Conservation (phyloP, 2,797 vertebrate species). For the Gorsachius magnificus region DNA sequence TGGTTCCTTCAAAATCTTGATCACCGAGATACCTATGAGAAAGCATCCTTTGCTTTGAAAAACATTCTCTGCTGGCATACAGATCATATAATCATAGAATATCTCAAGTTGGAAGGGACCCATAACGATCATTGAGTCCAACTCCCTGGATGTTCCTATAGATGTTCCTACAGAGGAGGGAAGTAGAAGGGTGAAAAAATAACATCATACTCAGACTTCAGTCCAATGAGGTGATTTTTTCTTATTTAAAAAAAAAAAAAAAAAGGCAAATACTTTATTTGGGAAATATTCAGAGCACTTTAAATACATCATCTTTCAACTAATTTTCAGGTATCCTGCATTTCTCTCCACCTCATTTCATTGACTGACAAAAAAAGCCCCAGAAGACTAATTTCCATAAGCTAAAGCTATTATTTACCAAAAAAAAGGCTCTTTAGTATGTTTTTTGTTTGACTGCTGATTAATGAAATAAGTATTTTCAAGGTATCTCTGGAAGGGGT, state of each 20-base stretch:
- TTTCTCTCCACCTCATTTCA: not conserved
- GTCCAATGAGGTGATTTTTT: not conserved
- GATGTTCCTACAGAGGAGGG: not conserved
- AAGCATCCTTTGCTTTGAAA: not conserved
- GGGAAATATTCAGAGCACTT: not conserved
- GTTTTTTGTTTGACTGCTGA: not conserved
- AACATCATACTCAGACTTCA: not conserved
- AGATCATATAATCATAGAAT: not conserved
- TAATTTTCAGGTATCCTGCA: not conserved
- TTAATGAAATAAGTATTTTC: not conserved
- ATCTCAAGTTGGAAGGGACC: not conserved
- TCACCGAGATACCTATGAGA: not conserved
- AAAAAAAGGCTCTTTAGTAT: not conserved
- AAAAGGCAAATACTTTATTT: not conserved
- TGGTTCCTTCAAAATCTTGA: not conserved
- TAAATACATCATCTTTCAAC: not conserved
- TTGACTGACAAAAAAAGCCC: not conserved
- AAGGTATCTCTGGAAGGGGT: not conserved
- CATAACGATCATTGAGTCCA: not conserved
- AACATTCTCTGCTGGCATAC: not conserved
- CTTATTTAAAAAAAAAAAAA: not conserved
- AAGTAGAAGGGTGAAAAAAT: not conserved
- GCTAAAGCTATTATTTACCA: not conserved
- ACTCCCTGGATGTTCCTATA: not conserved
- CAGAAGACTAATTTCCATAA: not conserved